These are phyloP conservation scores for Brachyhypopomus gauderio DNA, from an alignment of 2,113 vertebrate genomes.

Conservation along the genomic window DNA sequence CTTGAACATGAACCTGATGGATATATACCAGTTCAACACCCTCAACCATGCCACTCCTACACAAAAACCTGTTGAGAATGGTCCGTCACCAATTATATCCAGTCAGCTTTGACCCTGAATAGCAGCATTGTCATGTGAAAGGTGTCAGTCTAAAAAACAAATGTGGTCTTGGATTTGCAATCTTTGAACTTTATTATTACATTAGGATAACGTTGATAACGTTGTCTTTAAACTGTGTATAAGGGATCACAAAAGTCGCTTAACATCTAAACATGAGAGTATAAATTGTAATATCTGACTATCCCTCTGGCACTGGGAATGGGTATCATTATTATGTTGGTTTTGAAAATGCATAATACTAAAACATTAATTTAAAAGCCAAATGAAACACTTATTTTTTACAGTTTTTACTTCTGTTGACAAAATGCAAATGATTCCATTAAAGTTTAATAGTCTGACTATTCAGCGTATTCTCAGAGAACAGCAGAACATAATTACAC, in stretches of 20 bases:
- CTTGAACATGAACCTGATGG: no score
- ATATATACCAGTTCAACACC: no score
- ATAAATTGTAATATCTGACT: constrained; percentile 24
- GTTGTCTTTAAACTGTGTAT: constrained; percentile 6
- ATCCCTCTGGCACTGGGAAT: constrained; percentile 17
- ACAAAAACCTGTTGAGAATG: not conserved
- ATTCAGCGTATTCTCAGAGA: constrained; percentile 42
- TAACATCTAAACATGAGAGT: constrained; percentile 5
- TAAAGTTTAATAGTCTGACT: constrained; percentile 54
- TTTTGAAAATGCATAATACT: constrained; percentile 19
- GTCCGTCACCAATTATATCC: no score
- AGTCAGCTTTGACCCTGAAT: no score
- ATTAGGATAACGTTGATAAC: not conserved
- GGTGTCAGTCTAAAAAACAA: no score
- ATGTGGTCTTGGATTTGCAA: not conserved
- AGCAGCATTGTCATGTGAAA: no score
- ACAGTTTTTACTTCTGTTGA: constrained; percentile 49
- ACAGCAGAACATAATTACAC: constrained; percentile 61
- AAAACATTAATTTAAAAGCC: constrained; percentile 46
- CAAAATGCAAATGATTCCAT: constrained; percentile 53
- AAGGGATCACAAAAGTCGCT: not conserved
- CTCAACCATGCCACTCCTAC: no score
- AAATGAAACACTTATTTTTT: constrained; percentile 51
- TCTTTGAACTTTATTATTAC: not conserved
- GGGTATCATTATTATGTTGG: constrained; percentile 26